Evolutionary conservation across 2,888 invertebrate species (phyloP), one percentile per base, ranked within the genome.

Genomic region (Graphium colonna): DNA sequence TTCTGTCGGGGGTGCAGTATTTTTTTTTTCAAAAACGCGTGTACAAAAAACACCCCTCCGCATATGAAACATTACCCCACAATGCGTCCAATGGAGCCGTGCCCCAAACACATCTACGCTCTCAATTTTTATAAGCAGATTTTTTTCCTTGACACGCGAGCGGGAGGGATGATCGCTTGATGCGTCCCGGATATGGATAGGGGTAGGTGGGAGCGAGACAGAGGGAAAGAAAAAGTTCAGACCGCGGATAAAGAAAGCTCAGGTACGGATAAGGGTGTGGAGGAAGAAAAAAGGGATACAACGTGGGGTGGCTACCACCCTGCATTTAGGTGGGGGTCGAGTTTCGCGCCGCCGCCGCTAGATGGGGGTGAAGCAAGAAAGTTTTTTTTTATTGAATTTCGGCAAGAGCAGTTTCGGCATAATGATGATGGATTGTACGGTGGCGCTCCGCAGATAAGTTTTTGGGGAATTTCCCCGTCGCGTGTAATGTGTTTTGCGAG

Each of bases 181-280:
- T 67, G 63, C 67, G 62, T 63, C 65, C 56, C 31, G 18, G 46
- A 46, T 52, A 57, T 52, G 51, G 45, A 56, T 51, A 44, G 9
- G 31, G 13, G 15, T 13, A 58, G 0, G 80, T 56, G 59, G 28
- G 76, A 88, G 52, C 60, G 87, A 73, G 88, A 86, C 62, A 65
- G 77, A 55, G 55, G 72, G 77, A 81, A 79, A 77, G 79, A 82
- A 85, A 85, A 86, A 84, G 87, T 89, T 86, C 75, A 71, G 77
- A 69, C 78, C 70, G 64, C 71, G 82, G 87, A 88, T 88, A 88
- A 88, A 89, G 89, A 89, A 89, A 88, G 82, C 83, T 76, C 89
- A 89, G 88, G 88, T 89, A 89, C 67, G 83, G 84, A 82, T 86
- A 87, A 87, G 87, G 88, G 88, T 85, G 85, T 84, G 84, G 81